A percentile compares a stretch with the other conserved stretches of the same genome.
These are phyloP conservation scores for Thunnus albacares DNA, from an alignment of 2,797 vertebrate genomes.

Conservation along the genomic window DNA sequence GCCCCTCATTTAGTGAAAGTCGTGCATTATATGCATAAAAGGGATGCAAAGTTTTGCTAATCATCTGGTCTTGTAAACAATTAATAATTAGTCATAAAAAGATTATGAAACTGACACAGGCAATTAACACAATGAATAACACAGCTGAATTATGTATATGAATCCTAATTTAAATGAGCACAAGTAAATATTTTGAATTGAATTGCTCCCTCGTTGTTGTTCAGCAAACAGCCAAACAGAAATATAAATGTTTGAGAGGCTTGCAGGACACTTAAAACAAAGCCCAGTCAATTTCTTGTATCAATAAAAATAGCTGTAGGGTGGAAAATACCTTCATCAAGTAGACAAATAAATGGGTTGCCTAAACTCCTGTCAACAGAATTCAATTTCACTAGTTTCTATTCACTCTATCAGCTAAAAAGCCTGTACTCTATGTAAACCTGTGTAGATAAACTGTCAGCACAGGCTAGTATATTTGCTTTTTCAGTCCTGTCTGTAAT, in stretches of 20 bases:
- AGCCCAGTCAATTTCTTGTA: too few species aligned
- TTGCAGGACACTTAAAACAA: too few species aligned
- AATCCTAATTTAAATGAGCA: neutral
- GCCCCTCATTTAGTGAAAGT: neutral
- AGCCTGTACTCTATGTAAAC: neutral
- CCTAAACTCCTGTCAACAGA: neutral
- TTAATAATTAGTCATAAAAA: neutral
- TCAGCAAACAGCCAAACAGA: conserved; percentile 11
- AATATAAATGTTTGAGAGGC: neutral
- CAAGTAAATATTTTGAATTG: neutral
- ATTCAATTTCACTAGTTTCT: conserved; percentile 1
- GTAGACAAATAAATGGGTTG: too few species aligned
- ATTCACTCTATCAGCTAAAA: neutral
- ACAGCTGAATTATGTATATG: neutral
- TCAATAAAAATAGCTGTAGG: too few species aligned
- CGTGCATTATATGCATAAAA: conserved; percentile 1
- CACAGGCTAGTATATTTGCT: neutral
- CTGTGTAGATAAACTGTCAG: neutral
- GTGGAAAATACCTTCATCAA: too few species aligned
- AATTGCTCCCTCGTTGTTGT: neutral
- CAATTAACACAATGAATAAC: neutral
- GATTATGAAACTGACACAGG: neutral
- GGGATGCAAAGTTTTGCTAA: neutral
- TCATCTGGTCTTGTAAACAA: neutral
- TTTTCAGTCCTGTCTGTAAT: conserved; percentile 4